These are phyloP conservation scores for Acridotheres tristis DNA, from an alignment of 2,797 vertebrate species.

Conservation along the genomic window DNA sequence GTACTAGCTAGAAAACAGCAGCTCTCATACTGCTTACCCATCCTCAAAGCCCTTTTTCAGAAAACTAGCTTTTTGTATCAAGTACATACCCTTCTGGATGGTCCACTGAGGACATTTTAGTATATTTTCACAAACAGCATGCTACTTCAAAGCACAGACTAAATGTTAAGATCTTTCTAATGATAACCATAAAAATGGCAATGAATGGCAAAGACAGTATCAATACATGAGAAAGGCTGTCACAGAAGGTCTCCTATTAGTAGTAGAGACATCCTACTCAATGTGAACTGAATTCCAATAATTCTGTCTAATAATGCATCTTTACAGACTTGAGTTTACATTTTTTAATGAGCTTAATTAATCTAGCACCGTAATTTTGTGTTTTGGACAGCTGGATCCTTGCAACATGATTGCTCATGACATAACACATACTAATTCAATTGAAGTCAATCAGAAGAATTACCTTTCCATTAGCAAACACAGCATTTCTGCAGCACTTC, in stretches of 20 bases:
- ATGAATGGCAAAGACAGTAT: neutral
- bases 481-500: neutral
- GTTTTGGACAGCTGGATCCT: neutral
- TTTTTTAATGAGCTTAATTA: neutral
- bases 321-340: neutral
- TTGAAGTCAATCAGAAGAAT: neutral
- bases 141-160: neutral
- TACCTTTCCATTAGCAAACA: neutral
- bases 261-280: neutral
- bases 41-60: neutral
- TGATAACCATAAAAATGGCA: neutral
- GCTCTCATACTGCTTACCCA: neutral
- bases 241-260: neutral
- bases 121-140: neutral
- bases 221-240: neutral
- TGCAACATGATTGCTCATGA: neutral
- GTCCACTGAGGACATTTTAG: neutral
- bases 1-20: neutral
- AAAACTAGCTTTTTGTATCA: neutral
- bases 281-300: neutral
- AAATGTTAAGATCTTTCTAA: neutral
- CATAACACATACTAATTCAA: rapidly evolving
- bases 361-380: neutral
- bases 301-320: neutral
- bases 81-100: neutral